These are phyloP conservation scores for Butorides virescens DNA, from an alignment of 2,113 vertebrate genomes.

Conservation along the genomic window DNA sequence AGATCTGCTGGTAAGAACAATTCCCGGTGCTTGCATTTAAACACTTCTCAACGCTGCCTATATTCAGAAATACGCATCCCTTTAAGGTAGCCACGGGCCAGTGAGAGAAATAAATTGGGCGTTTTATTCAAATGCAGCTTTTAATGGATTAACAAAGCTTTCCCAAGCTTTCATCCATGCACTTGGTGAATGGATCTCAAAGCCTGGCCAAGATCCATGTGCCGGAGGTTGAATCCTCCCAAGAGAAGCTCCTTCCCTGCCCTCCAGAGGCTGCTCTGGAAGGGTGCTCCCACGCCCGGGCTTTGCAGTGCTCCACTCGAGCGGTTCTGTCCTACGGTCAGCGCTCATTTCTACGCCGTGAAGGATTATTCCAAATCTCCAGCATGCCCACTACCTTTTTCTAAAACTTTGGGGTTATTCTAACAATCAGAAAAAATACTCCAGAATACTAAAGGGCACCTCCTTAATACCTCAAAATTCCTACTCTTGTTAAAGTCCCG, in stretches of 20 bases:
- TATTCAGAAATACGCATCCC: not conserved
- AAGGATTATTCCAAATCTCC: not conserved
- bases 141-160: not conserved
- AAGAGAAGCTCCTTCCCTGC: not conserved
- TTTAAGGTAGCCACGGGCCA: not conserved
- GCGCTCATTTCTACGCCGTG: not conserved
- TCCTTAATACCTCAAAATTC: not conserved
- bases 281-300: not conserved
- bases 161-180: not conserved
- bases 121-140: not conserved
- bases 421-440: not conserved
- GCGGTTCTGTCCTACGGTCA: not conserved
- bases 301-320: not conserved
- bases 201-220: too few species aligned
- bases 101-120: not conserved
- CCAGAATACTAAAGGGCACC: not conserved
- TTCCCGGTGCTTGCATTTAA: not conserved
- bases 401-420: not conserved
- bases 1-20: not conserved
- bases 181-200: not conserved
- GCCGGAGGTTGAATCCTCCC: not conserved
- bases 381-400: too few species aligned
- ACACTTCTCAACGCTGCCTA: not conserved
- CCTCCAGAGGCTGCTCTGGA: not conserved
- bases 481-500: not conserved